These are phyloP conservation scores for Nyctalus aviator DNA, from an alignment of 2,797 vertebrate species.

Conservation along the genomic window DNA sequence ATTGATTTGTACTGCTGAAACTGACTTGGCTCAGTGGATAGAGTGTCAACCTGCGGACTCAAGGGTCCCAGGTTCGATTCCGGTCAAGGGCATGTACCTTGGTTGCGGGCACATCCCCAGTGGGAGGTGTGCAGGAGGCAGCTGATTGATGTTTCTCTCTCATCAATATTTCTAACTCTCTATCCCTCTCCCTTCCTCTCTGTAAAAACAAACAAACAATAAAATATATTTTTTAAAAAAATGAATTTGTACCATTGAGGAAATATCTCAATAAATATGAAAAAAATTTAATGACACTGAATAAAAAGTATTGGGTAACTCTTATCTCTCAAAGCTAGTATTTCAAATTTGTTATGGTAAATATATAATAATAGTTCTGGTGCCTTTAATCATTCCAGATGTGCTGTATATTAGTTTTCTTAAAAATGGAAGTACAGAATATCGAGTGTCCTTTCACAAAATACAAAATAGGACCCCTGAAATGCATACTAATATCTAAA, in stretches of 20 bases:
- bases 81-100: too few relatives aligned
- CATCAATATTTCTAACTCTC: too few relatives aligned
- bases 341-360: constrained; percentile 30
- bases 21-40: too few relatives aligned
- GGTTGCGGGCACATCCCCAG: too few relatives aligned
- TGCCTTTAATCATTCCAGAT: background rate
- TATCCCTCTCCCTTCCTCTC: too few relatives aligned
- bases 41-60: too few relatives aligned
- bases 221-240: background rate
- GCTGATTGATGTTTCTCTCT: too few relatives aligned
- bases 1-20: background rate
- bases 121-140: too few relatives aligned
- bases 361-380: constrained; percentile 21
- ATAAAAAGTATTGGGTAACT: background rate
- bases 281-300: background rate
- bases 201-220: too few relatives aligned
- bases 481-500: constrained; percentile 10
- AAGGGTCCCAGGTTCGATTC: too few relatives aligned
- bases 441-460: background rate
- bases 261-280: constrained; percentile 3
- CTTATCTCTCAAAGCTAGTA: background rate
- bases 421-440: background rate
- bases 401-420: background rate
- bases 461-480: background rate
- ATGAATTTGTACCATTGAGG: background rate